Percentiles rank a stretch among this genome's conserved stretches.
Evolutionary conservation across 1,140 invertebrate genomes (phyloP).

Genomic region (Laodelphax striatellus): DNA sequence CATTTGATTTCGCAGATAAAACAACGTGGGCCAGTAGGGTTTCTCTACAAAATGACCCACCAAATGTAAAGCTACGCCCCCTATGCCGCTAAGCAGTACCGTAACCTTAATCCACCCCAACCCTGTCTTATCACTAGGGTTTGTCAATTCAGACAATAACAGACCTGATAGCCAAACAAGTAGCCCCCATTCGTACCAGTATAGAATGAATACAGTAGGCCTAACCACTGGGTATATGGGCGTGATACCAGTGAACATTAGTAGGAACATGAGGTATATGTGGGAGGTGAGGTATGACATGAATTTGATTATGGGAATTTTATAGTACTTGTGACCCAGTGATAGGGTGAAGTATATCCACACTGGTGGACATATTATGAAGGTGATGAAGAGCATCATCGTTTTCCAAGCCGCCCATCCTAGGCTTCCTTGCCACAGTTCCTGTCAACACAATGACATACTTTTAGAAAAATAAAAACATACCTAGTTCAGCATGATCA

Average conservation of each 20-base stretch:
- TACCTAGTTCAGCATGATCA: too few relatives aligned
- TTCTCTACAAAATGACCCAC: conserved; percentile 47
- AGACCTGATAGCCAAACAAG: conserved; percentile 92
- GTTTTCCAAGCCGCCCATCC: conserved; percentile 94
- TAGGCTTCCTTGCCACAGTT: conserved; percentile 91
- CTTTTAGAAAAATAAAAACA: too few relatives aligned
- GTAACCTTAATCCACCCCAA: conserved; percentile 87
- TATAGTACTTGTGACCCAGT: conserved; percentile 88
- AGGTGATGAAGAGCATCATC: conserved; percentile 79
- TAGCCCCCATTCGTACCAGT: conserved; percentile 94
- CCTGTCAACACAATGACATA: conserved; percentile 41
- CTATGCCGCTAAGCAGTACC: conserved; percentile 82
- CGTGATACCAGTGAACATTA: conserved; percentile 81
- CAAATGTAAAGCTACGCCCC: conserved; percentile 83
- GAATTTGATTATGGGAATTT: conserved; percentile 96
- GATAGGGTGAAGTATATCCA: conserved; percentile 96
- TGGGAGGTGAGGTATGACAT: conserved; percentile 98
- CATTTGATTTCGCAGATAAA: conserved; percentile 92
- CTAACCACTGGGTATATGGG: conserved; percentile 74
- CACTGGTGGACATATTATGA: conserved; percentile 86
- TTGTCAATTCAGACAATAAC: conserved; percentile 89
- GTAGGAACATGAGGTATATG: conserved; percentile 89
- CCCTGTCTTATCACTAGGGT: conserved; percentile 89
- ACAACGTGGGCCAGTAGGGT: conserved; percentile 63
- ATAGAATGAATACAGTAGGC: conserved; percentile 50